These are phyloP conservation scores for Hydraecia micacea DNA, from an alignment of 2,888 invertebrate species.

Conservation along the genomic window DNA sequence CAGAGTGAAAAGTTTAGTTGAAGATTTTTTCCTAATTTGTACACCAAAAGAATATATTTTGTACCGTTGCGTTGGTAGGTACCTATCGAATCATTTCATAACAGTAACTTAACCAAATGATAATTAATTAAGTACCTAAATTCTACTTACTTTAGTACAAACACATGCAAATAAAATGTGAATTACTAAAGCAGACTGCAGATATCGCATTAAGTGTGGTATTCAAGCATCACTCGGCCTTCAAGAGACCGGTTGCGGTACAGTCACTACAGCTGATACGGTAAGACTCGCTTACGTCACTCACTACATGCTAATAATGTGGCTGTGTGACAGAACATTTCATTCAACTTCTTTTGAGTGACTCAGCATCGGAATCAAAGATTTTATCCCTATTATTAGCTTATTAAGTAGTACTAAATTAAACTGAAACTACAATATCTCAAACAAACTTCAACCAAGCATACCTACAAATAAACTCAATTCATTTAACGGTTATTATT, in stretches of 20 bases:
- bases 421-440: constrained; percentile 17
- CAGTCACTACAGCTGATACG: constrained; percentile 71
- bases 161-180: constrained; percentile 37
- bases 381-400: constrained; percentile 20
- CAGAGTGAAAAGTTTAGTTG: not conserved
- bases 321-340: constrained; percentile 62
- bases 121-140: not conserved
- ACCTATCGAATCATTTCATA: not conserved
- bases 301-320: constrained; percentile 67
- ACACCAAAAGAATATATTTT: not conserved
- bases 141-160: not conserved
- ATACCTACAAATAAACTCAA: constrained; percentile 19
- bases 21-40: not conserved
- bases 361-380: constrained; percentile 47
- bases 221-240: constrained; percentile 65
- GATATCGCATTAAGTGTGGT: constrained; percentile 50
- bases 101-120: not conserved
- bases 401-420: constrained; percentile 11
- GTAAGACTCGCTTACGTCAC: constrained; percentile 68
- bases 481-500: constrained; percentile 48
- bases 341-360: constrained; percentile 65
- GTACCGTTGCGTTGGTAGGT: not conserved
- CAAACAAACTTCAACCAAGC: constrained; percentile 12
- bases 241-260: constrained; percentile 69
- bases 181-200: constrained; percentile 44